phyloP scores from a whole-genome alignment of 2,797 vertebrate genomes.

The Echiichthys vipera region DNA sequence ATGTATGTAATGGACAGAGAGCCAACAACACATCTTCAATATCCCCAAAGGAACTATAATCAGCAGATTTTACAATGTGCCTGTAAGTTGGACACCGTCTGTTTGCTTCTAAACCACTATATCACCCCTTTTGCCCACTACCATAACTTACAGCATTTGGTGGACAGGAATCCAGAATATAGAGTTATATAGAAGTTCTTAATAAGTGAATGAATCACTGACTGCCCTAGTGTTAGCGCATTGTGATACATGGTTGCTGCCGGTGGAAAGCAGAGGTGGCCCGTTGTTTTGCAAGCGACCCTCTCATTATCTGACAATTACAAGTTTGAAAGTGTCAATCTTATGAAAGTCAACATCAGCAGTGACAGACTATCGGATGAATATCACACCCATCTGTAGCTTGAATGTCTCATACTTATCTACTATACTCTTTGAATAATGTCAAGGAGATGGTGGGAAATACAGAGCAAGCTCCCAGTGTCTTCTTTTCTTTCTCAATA shows the following conservation, averaged over 20 bases:
- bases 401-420: not conserved
- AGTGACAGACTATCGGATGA: not conserved
- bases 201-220: not conserved
- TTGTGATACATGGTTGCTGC: not conserved
- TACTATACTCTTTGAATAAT: not conserved
- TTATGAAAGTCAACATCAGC: conserved; percentile 13
- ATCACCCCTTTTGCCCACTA: not conserved
- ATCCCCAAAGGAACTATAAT: conserved; percentile 21
- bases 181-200: not conserved
- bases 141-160: not conserved
- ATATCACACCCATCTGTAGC: not conserved
- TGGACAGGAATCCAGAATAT: not conserved
- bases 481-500: conserved; percentile 60
- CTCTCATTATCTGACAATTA: conserved; percentile 27
- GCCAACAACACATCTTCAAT: conserved; percentile 18
- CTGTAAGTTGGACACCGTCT: not conserved
- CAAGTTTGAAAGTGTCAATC: conserved; percentile 21
- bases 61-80: conserved; percentile 9
- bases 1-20: not conserved
- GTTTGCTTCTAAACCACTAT: not conserved
- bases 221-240: not conserved
- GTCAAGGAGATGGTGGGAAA: conserved; percentile 44
- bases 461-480: conserved; percentile 15
- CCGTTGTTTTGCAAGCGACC: conserved; percentile 13
- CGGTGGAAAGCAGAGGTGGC: conserved; percentile 3